Percentiles rank a stretch among this genome's conserved stretches.
These are phyloP conservation scores for Antheraea assamensis DNA, from an alignment of 2,888 invertebrate species.

Conservation along the genomic window DNA sequence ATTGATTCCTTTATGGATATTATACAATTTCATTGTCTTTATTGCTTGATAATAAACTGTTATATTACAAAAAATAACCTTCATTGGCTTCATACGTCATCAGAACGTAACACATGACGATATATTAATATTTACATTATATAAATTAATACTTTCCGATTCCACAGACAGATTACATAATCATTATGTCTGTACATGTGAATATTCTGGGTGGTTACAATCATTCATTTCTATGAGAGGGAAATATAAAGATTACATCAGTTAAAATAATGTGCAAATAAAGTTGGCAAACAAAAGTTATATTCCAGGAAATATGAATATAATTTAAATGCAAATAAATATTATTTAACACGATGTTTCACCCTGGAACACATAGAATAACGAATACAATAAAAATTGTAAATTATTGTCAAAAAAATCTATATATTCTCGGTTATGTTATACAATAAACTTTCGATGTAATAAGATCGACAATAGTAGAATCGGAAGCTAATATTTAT, in stretches of 20 bases:
- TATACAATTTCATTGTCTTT: conserved; percentile 37
- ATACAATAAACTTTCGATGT: background rate
- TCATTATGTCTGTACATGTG: background rate
- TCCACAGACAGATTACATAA: background rate
- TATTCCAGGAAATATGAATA: conserved; percentile 29
- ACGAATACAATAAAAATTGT: background rate
- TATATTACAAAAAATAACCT: conserved; percentile 13
- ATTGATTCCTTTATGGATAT: conserved; percentile 42
- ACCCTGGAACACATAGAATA: background rate
- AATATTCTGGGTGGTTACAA: background rate
- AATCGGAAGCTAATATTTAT: background rate
- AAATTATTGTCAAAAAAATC: background rate
- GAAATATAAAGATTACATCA: background rate
- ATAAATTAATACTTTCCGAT: background rate
- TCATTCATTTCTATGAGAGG: background rate
- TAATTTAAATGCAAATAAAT: conserved; percentile 4
- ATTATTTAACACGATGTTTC: background rate
- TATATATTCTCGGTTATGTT: background rate
- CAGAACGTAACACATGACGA: background rate
- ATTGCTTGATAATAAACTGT: conserved; percentile 28
- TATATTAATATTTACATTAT: background rate
- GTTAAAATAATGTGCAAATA: background rate
- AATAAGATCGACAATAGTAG: background rate
- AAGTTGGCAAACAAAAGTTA: background rate
- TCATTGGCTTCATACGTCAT: background rate